Percentiles rank a stretch among this genome's conserved stretches.
Conservation (phyloP, 2,888 invertebrate genomes). For the Heliconius ismenius region DNA sequence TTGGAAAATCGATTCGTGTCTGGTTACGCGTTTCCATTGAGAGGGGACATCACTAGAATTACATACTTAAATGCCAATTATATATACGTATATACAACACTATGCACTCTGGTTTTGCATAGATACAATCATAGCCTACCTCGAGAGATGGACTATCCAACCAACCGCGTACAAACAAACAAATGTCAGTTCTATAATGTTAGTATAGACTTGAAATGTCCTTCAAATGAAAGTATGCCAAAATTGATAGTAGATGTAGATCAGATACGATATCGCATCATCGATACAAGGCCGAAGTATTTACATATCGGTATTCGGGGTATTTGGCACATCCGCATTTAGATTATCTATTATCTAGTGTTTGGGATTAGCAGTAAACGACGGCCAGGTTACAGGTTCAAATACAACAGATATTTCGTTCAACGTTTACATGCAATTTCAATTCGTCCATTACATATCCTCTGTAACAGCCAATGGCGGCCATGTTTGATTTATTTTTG, state of each 20-base stretch:
- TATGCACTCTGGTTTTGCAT: neutral
- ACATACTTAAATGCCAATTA: neutral
- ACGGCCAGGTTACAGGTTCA: neutral
- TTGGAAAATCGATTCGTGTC: slow-evolving; percentile 30
- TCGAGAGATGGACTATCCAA: too few species aligned
- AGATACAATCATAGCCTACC: neutral
- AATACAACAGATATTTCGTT: neutral
- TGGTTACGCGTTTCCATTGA: slow-evolving; percentile 28
- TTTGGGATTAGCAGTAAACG: neutral
- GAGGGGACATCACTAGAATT: slow-evolving; percentile 24
- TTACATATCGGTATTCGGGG: slow-evolving; percentile 26
- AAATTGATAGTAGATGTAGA: slow-evolving; percentile 18
- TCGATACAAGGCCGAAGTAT: slow-evolving; percentile 27
- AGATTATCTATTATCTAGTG: neutral
- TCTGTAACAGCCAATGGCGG: slow-evolving; percentile 52
- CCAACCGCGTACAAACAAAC: too few species aligned
- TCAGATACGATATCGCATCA: slow-evolving; percentile 19
- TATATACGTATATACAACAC: slow-evolving; percentile 1
- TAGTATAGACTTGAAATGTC: neutral
- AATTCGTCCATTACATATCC: slow-evolving; percentile 45
- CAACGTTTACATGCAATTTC: neutral
- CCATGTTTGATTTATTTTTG: slow-evolving; percentile 59
- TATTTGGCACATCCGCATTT: slow-evolving; percentile 14
- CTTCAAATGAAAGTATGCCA: slow-evolving; percentile 27
- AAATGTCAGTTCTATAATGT: too few species aligned